phyloP scores from a whole-genome alignment of 2,797 vertebrate genomes.

The Selene dorsalis region DNA sequence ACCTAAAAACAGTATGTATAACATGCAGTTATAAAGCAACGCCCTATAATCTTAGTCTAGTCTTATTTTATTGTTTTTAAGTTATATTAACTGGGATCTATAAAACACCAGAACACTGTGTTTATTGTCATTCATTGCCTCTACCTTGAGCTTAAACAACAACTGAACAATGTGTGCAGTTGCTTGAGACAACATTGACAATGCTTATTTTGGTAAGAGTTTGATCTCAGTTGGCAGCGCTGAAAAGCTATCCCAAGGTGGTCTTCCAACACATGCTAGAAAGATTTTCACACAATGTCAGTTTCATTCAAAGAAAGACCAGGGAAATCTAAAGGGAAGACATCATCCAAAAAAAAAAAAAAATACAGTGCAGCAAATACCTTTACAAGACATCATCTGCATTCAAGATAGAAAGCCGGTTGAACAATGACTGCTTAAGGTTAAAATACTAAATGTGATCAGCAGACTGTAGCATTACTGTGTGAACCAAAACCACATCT shows the following conservation, averaged over 20 bases:
- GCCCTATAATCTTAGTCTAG: neutral
- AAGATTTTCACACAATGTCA: slow-evolving; percentile 34
- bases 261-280: slow-evolving; percentile 15
- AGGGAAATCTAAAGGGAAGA: slow-evolving; percentile 26
- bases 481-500: neutral
- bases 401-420: slow-evolving; percentile 13
- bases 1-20: neutral
- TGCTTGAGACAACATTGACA: slow-evolving; percentile 13
- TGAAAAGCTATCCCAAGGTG: slow-evolving; percentile 22
- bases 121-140: neutral
- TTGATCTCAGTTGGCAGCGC: neutral
- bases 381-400: slow-evolving; percentile 17
- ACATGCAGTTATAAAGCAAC: neutral
- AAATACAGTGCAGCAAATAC: slow-evolving; percentile 8
- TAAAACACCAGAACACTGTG: neutral
- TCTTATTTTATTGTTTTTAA: neutral
- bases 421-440: slow-evolving; percentile 2
- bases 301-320: slow-evolving; percentile 25
- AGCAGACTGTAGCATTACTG: slow-evolving; percentile 7
- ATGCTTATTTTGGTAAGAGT: neutral
- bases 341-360: neutral
- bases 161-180: slow-evolving; percentile 3
- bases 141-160: neutral
- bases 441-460: slow-evolving; percentile 14
- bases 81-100: neutral